A percentile compares a stretch with the other conserved stretches of the same genome.
phyloP scores from a whole-genome alignment of 2,113 vertebrate species.

The Carollia perspicillata region DNA sequence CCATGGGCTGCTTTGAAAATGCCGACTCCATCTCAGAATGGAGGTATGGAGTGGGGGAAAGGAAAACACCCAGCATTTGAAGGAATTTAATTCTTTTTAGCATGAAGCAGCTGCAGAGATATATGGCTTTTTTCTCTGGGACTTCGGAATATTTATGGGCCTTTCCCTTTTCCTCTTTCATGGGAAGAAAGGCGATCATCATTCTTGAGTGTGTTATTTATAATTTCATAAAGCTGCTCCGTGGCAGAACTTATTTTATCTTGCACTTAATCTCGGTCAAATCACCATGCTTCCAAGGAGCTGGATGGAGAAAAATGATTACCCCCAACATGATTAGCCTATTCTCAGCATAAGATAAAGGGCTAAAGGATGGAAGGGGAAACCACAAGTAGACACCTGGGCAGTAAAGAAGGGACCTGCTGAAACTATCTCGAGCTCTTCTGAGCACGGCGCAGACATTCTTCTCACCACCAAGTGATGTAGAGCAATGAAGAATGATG shows the following conservation, averaged over 20 bases:
- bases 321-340: conserved; percentile 47
- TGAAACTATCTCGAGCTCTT: conserved; percentile 38
- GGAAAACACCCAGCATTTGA: conserved; percentile 40
- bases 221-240: conserved; percentile 92
- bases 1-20: neutral
- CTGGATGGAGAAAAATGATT: conserved; percentile 64
- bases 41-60: conserved; percentile 8
- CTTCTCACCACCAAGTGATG: conserved; percentile 54
- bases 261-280: conserved; percentile 84
- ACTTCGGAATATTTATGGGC: conserved; percentile 79
- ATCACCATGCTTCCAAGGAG: conserved; percentile 79
- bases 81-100: conserved; percentile 71
- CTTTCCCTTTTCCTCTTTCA: conserved; percentile 79
- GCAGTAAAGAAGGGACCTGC: conserved; percentile 45
- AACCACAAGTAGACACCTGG: conserved; percentile 82
- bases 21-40: neutral
- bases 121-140: conserved; percentile 72
- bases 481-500: conserved; percentile 76
- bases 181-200: conserved; percentile 86
- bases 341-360: conserved; percentile 65
- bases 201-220: conserved; percentile 84
- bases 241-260: conserved; percentile 91
- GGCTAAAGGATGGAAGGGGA: conserved; percentile 60
- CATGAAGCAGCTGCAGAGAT: conserved; percentile 59
- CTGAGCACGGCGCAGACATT: conserved; percentile 33